Evolutionary conservation across 2,113 vertebrate genomes (phyloP).

Genomic region (Notechis scutatus): DNA sequence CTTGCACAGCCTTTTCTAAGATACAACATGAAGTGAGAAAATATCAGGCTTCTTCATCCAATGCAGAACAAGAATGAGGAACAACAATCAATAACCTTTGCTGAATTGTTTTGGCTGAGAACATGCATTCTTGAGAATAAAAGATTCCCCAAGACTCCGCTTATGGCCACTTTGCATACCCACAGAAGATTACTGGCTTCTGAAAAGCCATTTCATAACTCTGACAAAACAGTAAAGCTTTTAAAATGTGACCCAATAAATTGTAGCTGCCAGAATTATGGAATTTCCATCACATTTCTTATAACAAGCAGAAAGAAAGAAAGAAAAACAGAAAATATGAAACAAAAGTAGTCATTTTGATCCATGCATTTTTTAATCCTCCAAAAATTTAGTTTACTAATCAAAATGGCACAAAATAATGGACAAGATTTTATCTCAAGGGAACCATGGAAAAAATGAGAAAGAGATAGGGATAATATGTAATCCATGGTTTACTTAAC

Average conservation of each 20-base stretch:
- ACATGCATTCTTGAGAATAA: not conserved
- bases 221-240: not conserved
- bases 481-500: not conserved
- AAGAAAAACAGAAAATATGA: not conserved
- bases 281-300: not conserved
- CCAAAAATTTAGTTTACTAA: not conserved
- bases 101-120: not conserved
- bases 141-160: not conserved
- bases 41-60: not conserved
- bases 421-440: not conserved
- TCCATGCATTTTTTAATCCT: not conserved
- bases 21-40: not conserved
- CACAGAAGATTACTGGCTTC: not conserved
- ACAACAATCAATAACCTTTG: not conserved
- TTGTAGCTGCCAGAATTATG: not conserved
- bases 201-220: not conserved
- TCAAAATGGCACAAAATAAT: not conserved
- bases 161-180: not conserved
- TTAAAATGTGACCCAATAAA: not conserved
- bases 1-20: rapidly evolving
- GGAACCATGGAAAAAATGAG: not conserved
- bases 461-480: not conserved
- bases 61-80: not conserved
- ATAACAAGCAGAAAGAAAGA: not conserved
- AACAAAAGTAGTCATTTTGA: not conserved